phyloP scores from a whole-genome alignment of 2,113 vertebrate species.

The Thryonomys swinderianus region DNA sequence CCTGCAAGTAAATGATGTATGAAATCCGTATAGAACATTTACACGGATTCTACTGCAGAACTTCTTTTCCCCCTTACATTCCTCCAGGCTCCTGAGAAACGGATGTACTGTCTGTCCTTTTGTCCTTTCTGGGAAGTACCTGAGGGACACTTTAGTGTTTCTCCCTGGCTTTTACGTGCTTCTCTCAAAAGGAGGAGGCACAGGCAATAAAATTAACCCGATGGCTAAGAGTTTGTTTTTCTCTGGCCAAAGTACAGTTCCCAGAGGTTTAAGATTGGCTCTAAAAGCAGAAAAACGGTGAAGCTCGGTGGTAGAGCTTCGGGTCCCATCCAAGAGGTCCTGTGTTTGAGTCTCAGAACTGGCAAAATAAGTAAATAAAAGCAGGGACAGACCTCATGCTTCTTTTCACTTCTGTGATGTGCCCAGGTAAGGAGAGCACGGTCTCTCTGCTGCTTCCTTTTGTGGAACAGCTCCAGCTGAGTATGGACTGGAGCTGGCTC shows the following conservation, averaged over 20 bases:
- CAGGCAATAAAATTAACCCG: background rate
- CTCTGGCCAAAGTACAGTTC: background rate
- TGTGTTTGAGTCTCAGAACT: background rate
- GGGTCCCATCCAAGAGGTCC: background rate
- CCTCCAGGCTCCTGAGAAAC: background rate
- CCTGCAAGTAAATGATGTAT: constrained; percentile 60
- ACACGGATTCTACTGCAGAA: constrained; percentile 63
- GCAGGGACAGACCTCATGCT: background rate
- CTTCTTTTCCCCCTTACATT: constrained; percentile 39
- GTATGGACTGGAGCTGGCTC: background rate
- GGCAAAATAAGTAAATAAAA: background rate
- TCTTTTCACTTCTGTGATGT: background rate
- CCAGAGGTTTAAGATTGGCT: background rate
- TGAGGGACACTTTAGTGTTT: constrained; percentile 37
- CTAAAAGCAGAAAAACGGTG: background rate
- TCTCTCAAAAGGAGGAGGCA: background rate
- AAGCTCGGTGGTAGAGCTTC: background rate
- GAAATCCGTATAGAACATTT: constrained; percentile 67
- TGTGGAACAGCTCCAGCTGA: background rate
- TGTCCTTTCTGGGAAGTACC: constrained; percentile 64
- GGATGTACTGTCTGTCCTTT: constrained; percentile 38
- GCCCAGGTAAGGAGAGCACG: background rate
- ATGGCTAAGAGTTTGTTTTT: background rate
- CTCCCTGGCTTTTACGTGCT: background rate
- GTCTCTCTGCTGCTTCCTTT: background rate